Conservation (phyloP, 2,888 invertebrate genomes). For the Deilephila elpenor region DNA sequence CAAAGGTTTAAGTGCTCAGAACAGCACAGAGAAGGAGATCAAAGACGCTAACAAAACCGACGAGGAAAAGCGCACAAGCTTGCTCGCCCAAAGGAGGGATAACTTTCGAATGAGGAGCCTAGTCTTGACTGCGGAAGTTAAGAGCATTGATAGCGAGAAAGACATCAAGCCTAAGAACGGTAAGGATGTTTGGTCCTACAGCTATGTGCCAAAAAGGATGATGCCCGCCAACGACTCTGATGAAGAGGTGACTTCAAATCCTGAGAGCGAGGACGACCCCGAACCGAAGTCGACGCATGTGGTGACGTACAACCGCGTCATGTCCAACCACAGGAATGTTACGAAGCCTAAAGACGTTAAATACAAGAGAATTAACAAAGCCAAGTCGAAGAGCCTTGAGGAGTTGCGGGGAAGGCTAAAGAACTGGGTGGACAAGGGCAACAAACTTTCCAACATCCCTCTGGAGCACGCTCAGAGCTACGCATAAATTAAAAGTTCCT, state of each 20-base stretch:
- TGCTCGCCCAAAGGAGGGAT: constrained; percentile 78
- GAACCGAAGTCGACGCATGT: constrained; percentile 83
- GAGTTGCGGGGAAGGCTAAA: constrained; percentile 92
- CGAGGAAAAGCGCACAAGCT: constrained; percentile 82
- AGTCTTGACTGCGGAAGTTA: constrained; percentile 76
- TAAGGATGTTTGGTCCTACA: constrained; percentile 78
- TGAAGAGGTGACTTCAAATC: constrained; percentile 74
- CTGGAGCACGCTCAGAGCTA: constrained; percentile 88
- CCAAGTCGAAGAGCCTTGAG: constrained; percentile 94
- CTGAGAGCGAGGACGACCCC: constrained; percentile 75
- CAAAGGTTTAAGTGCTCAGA: constrained; percentile 79
- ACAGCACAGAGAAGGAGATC: constrained; percentile 79
- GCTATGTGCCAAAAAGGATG: constrained; percentile 81
- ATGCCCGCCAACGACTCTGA: constrained; percentile 75
- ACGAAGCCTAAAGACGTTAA: constrained; percentile 96
- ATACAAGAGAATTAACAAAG: constrained; percentile 95
- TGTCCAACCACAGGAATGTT: constrained; percentile 95
- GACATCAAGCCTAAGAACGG: constrained; percentile 64
- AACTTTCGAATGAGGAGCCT: constrained; percentile 80
- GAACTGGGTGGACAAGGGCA: constrained; percentile 94
- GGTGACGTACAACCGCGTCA: constrained; percentile 92
- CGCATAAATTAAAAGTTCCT: constrained; percentile 79
- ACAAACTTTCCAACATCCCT: constrained; percentile 87
- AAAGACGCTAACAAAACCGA: constrained; percentile 78
- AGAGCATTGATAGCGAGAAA: constrained; percentile 76